These are phyloP conservation scores for Clupea harengus DNA, from an alignment of 2,113 vertebrate species.

Conservation along the genomic window DNA sequence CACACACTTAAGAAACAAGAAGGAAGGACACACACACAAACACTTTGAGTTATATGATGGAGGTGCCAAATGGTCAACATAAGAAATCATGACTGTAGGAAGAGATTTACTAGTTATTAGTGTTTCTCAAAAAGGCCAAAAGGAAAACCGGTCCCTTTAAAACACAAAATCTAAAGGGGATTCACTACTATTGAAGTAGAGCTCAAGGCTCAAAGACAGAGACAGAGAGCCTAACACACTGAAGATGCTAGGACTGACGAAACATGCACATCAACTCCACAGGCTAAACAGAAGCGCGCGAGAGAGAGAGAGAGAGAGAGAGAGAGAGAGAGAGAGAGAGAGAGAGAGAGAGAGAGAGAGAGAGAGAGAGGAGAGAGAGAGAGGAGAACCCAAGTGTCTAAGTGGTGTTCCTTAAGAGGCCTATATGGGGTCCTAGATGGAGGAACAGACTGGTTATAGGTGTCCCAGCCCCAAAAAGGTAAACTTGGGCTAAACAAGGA, in stretches of 20 bases:
- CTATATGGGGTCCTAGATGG: not conserved
- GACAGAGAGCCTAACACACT: not conserved
- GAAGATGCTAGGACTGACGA: not conserved
- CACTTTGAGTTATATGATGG: not conserved
- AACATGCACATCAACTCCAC: not conserved
- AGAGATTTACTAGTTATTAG: not conserved
- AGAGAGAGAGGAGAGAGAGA: too few relatives aligned
- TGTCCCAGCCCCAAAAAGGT: not conserved
- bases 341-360: too few relatives aligned
- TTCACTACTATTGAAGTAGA: not conserved
- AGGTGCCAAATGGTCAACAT: not conserved
- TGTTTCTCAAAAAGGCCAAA: not conserved
- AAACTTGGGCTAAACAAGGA: not conserved
- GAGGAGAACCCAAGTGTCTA: not conserved
- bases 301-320: too few relatives aligned
- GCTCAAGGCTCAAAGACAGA: not conserved
- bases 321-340: too few relatives aligned
- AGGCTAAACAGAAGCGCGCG: not conserved
- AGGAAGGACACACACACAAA: not conserved
- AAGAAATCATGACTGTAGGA: not conserved
- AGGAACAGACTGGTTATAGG: not conserved
- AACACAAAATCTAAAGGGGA: not conserved
- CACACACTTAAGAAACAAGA: not conserved
- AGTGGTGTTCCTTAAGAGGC: not conserved
- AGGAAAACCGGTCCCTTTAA: not conserved